These are phyloP conservation scores for Pristionchus japonicus DNA, from an alignment of 2,888 invertebrate species.

Conservation along the genomic window DNA sequence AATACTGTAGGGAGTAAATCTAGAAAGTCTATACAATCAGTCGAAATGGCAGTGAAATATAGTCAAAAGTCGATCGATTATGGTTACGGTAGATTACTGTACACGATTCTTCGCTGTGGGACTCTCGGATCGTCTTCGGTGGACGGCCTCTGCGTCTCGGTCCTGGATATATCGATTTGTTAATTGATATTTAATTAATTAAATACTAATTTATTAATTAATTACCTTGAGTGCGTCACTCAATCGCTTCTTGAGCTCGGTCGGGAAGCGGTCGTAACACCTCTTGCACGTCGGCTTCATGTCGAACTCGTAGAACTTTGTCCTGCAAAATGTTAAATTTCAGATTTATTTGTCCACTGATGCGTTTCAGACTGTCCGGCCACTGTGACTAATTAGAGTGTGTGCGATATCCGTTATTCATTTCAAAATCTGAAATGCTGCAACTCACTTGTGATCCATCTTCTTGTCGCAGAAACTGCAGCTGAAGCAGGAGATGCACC, in stretches of 20 bases:
- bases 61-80: not conserved
- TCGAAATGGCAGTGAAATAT: not conserved
- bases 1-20: not conserved
- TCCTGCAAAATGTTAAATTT: constrained; percentile 60
- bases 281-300: constrained; percentile 97
- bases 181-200: not conserved
- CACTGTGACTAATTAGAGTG: no score
- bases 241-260: constrained; percentile 91
- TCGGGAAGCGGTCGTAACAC: constrained; percentile 96
- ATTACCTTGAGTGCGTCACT: constrained; percentile 70
- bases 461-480: constrained; percentile 96
- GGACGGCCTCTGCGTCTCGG: constrained; percentile 33
- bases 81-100: constrained; percentile 11
- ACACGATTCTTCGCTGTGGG: not conserved
- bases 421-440: no score
- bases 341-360: not conserved
- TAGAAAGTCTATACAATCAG: not conserved
- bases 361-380: not conserved
- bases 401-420: no score
- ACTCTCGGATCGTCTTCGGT: constrained; percentile 26
- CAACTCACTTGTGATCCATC: constrained; percentile 78
- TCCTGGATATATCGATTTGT: not conserved
- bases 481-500: constrained; percentile 99
- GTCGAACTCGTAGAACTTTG: constrained; percentile 99
- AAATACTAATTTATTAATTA: not conserved